phyloP scores from a whole-genome alignment of 1,140 invertebrate species.

The Pygmarrhopalites habei region DNA sequence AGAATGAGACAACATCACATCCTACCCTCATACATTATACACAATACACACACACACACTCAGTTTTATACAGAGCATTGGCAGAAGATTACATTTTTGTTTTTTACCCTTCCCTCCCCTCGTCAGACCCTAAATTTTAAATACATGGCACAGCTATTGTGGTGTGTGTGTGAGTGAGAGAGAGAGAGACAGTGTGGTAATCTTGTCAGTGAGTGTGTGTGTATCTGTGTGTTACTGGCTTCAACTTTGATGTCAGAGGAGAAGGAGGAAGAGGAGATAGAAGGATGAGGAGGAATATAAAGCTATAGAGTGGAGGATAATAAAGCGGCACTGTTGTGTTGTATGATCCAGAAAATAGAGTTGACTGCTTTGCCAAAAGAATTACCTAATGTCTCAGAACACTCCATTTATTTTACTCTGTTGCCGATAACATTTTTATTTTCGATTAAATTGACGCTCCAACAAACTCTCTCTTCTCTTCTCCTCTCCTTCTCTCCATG shows the following conservation, averaged over 20 bases:
- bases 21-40: too few relatives aligned
- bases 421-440: constrained; percentile 36
- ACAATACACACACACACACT: too few relatives aligned
- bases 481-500: not conserved
- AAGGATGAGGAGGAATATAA: too few relatives aligned
- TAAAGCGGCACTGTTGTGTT: constrained; percentile 21
- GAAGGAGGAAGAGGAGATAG: not conserved
- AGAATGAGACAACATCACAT: too few relatives aligned
- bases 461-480: not conserved
- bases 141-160: too few relatives aligned
- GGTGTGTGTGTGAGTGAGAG: too few relatives aligned
- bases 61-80: too few relatives aligned
- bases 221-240: not conserved
- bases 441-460: constrained; percentile 19
- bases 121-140: too few relatives aligned
- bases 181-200: not conserved
- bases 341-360: constrained; percentile 36
- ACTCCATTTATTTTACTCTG: constrained; percentile 34
- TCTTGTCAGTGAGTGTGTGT: not conserved
- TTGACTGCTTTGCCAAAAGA: constrained; percentile 29
- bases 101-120: too few relatives aligned
- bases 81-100: too few relatives aligned
- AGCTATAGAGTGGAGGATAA: not conserved
- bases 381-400: constrained; percentile 32
- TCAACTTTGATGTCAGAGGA: not conserved